Evolutionary conservation across 2,113 vertebrate species (phyloP).

Genomic region (Nycticryphes semicollaris): DNA sequence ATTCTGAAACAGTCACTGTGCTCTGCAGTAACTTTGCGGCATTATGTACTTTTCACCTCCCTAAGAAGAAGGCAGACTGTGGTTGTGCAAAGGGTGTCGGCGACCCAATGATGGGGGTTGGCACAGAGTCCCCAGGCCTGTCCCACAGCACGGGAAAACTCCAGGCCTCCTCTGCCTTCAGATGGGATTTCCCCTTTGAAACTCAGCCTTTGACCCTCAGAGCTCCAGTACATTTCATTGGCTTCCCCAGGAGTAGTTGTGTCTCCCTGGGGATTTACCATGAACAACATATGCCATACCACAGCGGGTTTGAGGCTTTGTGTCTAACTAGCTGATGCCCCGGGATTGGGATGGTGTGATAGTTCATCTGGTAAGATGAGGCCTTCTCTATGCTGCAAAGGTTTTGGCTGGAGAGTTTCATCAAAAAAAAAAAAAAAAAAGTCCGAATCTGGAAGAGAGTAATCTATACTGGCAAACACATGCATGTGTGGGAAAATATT

Average conservation of each 20-base stretch:
- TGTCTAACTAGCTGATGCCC: neutral
- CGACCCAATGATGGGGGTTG: rapidly evolving
- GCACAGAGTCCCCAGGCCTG: rapidly evolving
- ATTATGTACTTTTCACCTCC: neutral
- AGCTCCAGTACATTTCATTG: neutral
- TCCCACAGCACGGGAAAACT: neutral
- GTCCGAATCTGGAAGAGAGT: neutral
- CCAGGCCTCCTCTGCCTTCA: neutral
- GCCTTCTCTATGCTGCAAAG: neutral
- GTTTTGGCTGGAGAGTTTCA: neutral
- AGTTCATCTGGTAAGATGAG: neutral
- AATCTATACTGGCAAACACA: neutral
- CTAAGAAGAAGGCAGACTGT: neutral
- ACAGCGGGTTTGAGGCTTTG: rapidly evolving
- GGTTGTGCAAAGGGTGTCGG: rapidly evolving
- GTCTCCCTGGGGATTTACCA: neutral
- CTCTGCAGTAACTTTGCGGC: neutral
- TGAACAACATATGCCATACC: rapidly evolving
- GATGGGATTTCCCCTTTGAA: neutral
- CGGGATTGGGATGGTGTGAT: rapidly evolving
- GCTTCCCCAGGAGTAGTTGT: neutral
- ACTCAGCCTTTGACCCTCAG: neutral
- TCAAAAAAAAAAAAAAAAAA: neutral
- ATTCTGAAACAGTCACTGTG: neutral
- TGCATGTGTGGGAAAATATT: rapidly evolving